These are phyloP conservation scores for Leucophora obtusa DNA, from an alignment of 2,888 invertebrate genomes.

Conservation along the genomic window DNA sequence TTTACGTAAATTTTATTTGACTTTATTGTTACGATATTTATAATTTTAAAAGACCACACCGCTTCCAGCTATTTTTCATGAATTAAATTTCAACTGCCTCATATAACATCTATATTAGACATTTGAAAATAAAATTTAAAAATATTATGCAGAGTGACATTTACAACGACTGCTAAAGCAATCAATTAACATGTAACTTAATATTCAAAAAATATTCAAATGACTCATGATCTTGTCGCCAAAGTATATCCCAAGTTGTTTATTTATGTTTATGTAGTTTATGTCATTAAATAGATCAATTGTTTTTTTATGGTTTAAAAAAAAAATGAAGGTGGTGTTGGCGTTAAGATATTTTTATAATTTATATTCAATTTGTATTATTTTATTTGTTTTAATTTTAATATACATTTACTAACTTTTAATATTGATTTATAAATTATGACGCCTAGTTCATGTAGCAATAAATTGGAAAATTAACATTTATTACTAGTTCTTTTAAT, in stretches of 20 bases:
- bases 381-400: background rate
- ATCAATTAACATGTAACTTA: background rate
- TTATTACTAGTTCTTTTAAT: constrained; percentile 48
- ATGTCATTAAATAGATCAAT: constrained; percentile 51
- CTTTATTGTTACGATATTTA: background rate
- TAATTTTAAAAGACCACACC: constrained; percentile 3
- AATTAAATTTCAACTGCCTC: constrained; percentile 3
- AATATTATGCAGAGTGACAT: constrained; percentile 9
- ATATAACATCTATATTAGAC: constrained; percentile 23
- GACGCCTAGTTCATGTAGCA: constrained; percentile 8
- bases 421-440: constrained; percentile 31
- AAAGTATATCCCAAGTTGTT: background rate
- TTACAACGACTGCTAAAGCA: background rate
- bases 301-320: background rate
- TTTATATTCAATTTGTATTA: constrained; percentile 25
- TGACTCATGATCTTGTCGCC: background rate
- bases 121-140: background rate
- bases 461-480: constrained; percentile 47
- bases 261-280: too few species aligned
- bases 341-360: background rate
- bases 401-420: background rate
- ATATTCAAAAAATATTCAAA: constrained; percentile 6
- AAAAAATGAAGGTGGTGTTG: background rate
- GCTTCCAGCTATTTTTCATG: background rate
- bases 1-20: constrained; percentile 17